Percentiles rank a stretch among this genome's conserved stretches.
phyloP scores from a whole-genome alignment of 2,888 invertebrate genomes.

The Synergus laeviventris region DNA sequence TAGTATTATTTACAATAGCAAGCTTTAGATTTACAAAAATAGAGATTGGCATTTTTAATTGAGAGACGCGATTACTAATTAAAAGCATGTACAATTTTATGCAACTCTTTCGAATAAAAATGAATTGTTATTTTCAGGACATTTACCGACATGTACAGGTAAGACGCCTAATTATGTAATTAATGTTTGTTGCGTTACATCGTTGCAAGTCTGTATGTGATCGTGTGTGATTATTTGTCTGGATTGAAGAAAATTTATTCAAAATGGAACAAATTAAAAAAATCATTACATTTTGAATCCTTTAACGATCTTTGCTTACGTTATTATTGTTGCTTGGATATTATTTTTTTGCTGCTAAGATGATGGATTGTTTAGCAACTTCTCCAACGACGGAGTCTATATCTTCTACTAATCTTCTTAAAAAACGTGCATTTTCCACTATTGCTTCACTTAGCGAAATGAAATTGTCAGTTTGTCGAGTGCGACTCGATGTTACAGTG shows the following conservation, averaged over 20 bases:
- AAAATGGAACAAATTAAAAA: neutral
- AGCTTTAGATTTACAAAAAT: neutral
- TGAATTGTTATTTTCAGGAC: constrained; percentile 73
- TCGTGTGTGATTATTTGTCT: constrained; percentile 5
- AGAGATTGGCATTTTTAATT: constrained; percentile 16
- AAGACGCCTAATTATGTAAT: constrained; percentile 67
- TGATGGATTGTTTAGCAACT: neutral
- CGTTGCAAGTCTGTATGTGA: constrained; percentile 53
- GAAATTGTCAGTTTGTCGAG: constrained; percentile 15
- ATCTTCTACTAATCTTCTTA: constrained; percentile 18
- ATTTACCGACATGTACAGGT: constrained; percentile 74
- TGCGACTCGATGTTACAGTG: neutral
- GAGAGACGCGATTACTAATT: constrained; percentile 53
- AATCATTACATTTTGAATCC: neutral
- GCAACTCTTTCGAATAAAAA: constrained; percentile 67
- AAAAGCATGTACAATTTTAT: constrained; percentile 66
- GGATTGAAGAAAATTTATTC: neutral
- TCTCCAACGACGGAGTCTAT: neutral
- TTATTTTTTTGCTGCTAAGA: neutral
- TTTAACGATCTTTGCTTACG: neutral
- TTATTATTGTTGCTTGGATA: constrained; percentile 18
- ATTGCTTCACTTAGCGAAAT: constrained; percentile 22
- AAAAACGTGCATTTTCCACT: constrained; percentile 3
- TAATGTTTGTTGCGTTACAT: constrained; percentile 52
- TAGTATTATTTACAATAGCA: constrained; percentile 4